Conservation (phyloP, 2,888 invertebrate species). For the Drosophila nr. perissopoda region DNA sequence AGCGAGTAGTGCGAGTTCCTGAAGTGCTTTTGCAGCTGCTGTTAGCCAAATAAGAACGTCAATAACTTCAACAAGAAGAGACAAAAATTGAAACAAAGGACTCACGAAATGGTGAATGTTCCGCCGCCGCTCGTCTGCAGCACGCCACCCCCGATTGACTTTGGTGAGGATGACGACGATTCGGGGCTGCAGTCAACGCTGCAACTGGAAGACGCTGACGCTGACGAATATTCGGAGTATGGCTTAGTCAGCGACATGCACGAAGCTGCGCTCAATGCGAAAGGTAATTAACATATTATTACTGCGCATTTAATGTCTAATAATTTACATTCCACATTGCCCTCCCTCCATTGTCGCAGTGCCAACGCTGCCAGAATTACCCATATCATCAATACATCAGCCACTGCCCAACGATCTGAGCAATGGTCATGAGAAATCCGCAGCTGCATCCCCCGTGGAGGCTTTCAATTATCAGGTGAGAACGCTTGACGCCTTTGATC, state of each 20-base stretch:
- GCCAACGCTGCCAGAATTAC: slow-evolving; percentile 33
- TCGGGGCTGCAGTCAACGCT: slow-evolving; percentile 82
- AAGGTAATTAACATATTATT: slow-evolving; percentile 51
- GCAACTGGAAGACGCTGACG: slow-evolving; percentile 83
- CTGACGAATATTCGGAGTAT: slow-evolving; percentile 81
- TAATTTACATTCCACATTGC: background rate
- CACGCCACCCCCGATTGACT: slow-evolving; percentile 87
- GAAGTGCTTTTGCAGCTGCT: slow-evolving; percentile 62
- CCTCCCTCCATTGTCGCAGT: slow-evolving; percentile 5
- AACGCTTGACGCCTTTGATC: slow-evolving; percentile 27
- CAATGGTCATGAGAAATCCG: slow-evolving; percentile 34
- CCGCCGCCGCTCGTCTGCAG: slow-evolving; percentile 87
- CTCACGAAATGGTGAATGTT: slow-evolving; percentile 85
- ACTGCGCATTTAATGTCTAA: background rate
- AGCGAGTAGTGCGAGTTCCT: slow-evolving; percentile 43
- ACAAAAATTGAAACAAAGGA: slow-evolving; percentile 48
- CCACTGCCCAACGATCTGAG: slow-evolving; percentile 44
- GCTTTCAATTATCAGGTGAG: slow-evolving; percentile 75
- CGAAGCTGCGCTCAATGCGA: slow-evolving; percentile 42
- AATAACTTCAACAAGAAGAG: slow-evolving; percentile 29
- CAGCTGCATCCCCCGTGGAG: slow-evolving; percentile 45
- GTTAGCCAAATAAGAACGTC: slow-evolving; percentile 50
- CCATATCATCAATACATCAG: slow-evolving; percentile 42
- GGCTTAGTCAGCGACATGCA: slow-evolving; percentile 69
- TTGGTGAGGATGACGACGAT: slow-evolving; percentile 84